phyloP scores from a whole-genome alignment of 1,140 invertebrate genomes.

The Sogatella furcifera region DNA sequence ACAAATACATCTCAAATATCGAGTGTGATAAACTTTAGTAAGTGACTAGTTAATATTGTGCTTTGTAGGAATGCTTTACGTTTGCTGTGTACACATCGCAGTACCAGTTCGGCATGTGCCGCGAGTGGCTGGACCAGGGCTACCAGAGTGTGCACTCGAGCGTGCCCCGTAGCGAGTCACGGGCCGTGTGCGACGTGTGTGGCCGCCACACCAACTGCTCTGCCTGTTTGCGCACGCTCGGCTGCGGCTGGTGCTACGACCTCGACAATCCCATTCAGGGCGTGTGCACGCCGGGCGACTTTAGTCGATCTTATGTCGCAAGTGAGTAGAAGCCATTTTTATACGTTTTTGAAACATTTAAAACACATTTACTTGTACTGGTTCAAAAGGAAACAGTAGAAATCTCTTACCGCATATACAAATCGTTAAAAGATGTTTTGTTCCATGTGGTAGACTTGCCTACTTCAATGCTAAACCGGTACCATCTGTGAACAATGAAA shows the following conservation, averaged over 20 bases:
- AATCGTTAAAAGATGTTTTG: too few relatives aligned
- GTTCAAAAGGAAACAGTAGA: too few relatives aligned
- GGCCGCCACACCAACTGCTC: slow-evolving; percentile 63
- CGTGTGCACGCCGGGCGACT: slow-evolving; percentile 64
- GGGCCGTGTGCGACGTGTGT: slow-evolving; percentile 65
- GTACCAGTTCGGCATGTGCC: slow-evolving; percentile 84
- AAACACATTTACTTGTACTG: too few relatives aligned
- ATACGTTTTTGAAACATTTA: too few relatives aligned
- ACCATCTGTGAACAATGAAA: too few relatives aligned
- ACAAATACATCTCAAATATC: too few relatives aligned
- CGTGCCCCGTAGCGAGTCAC: slow-evolving; percentile 20
- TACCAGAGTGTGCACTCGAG: slow-evolving; percentile 25
- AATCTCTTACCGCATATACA: too few relatives aligned
- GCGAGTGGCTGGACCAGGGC: slow-evolving; percentile 82
- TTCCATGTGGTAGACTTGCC: too few relatives aligned
- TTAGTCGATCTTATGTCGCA: slow-evolving; percentile 53
- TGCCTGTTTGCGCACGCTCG: slow-evolving; percentile 64
- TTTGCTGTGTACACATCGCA: slow-evolving; percentile 91
- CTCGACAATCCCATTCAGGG: slow-evolving; percentile 77
- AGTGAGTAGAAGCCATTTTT: neutral
- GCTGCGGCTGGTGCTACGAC: slow-evolving; percentile 92
- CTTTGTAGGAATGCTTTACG: slow-evolving; percentile 72
- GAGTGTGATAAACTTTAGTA: too few relatives aligned
- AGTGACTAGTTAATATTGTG: neutral
- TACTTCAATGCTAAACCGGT: too few relatives aligned